phyloP scores from a whole-genome alignment of 2,888 invertebrate genomes.

The Dastarcus helophoroides region DNA sequence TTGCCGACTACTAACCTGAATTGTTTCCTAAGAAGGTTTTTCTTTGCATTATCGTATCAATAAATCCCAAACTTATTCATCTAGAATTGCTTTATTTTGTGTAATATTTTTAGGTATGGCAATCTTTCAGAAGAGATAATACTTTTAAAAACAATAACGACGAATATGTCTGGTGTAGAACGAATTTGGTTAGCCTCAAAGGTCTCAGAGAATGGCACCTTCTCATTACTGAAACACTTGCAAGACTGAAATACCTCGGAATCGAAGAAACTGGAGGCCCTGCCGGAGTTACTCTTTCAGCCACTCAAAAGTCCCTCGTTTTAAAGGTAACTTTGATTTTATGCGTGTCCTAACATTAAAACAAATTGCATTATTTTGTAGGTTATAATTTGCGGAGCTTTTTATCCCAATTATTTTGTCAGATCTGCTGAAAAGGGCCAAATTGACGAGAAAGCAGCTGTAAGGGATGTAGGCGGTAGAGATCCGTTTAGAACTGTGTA shows the following conservation, averaged over 20 bases:
- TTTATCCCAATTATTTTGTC: conserved; percentile 86
- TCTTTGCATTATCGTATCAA: too few species aligned
- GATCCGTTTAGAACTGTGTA: conserved; percentile 70
- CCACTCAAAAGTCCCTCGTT: conserved; percentile 47
- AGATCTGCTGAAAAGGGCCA: conserved; percentile 39
- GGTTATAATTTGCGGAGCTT: conserved; percentile 75
- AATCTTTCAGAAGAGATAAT: conserved; percentile 22
- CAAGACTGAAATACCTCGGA: conserved; percentile 47
- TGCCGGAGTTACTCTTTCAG: conserved; percentile 34
- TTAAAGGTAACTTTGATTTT: conserved; percentile 43
- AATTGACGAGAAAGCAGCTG: conserved; percentile 52
- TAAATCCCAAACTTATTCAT: too few species aligned
- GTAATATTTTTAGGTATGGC: conserved; percentile 50
- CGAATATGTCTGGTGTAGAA: conserved; percentile 49
- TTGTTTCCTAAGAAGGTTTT: too few species aligned
- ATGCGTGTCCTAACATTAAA: too few species aligned
- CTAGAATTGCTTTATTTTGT: too few species aligned
- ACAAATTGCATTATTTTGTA: too few species aligned
- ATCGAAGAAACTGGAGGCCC: conserved; percentile 44
- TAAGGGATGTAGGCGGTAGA: conserved; percentile 54
- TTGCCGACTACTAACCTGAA: too few species aligned
- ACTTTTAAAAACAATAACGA: conserved; percentile 16
- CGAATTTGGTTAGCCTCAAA: conserved; percentile 59
- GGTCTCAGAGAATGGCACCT: conserved; percentile 62
- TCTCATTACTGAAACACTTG: conserved; percentile 57